A percentile compares a stretch with the other conserved stretches of the same genome.
phyloP scores from a whole-genome alignment of 2,113 vertebrate genomes.

The Cebidichthys violaceus region DNA sequence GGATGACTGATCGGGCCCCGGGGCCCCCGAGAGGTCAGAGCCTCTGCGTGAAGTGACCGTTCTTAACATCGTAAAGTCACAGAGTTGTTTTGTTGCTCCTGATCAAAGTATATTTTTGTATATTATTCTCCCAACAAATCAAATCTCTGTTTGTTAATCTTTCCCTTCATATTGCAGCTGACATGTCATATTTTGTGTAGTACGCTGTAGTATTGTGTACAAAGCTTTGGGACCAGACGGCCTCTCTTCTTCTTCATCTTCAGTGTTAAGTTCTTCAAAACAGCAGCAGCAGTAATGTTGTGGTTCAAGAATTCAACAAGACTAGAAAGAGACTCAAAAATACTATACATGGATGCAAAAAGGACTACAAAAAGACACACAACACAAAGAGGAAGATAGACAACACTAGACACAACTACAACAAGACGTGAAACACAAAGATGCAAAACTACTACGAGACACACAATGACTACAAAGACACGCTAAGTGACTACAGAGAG shows the following conservation, averaged over 20 bases:
- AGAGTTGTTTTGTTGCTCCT: background rate
- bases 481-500: background rate
- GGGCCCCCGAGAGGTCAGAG: background rate
- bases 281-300: background rate
- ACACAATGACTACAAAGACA: background rate
- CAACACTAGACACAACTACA: background rate
- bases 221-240: background rate
- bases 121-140: background rate
- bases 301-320: background rate
- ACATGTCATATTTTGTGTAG: background rate
- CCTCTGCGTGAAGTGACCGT: background rate
- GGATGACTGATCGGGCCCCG: background rate
- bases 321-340: no score
- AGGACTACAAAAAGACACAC: background rate
- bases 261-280: background rate
- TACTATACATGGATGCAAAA: background rate
- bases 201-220: background rate
- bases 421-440: background rate
- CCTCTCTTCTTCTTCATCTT: background rate
- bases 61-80: background rate
- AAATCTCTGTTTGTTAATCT: background rate
- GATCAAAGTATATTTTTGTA: background rate
- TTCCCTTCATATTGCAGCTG: no score
- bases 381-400: background rate
- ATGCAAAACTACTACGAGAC: background rate